Base-by-base conservation (phyloP, 2,113 vertebrate species). In the Orycteropus afer region DNA sequence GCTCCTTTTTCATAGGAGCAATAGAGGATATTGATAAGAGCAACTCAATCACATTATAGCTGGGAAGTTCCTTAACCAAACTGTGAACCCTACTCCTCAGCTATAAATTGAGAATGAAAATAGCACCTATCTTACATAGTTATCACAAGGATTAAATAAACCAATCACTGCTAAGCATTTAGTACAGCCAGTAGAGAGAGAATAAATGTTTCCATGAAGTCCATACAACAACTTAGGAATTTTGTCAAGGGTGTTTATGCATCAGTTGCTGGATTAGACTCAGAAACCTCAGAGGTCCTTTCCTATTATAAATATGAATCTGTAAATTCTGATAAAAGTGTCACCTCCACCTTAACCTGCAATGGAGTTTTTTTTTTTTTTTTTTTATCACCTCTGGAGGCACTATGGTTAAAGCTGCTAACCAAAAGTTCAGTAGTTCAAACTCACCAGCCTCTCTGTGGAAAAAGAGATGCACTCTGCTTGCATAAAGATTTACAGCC, bases 61-160 rank as follows among this genome's bases (percentile, higher is more conserved):
- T 49, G 12, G 23, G 34, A 84, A 84, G 32, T 55, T 63, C 37
- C 20, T 59, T 80, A 74, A 51, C 34, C 51, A 74, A 34, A 37
- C n/a, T 76, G 45, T 67, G 45, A 94, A 2, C n/a, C 3, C n/a
- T 63, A 59, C 67, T 86, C 69, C 69, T 92, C 23, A 97, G 25
- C 76, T 42, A 53, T 53, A 53, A 53, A 53, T 53, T 89, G 61
- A 85, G 2, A 86, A 73, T 78, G 32, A 85, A 84, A 93, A 81
- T 3, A 80, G 47, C 3, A 74, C 13, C 18, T 51, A 42, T 47
- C 20, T 53, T 47, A 61, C 14, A 34, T 0, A 53, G 13, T 55
- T 90, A 77, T 3, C 14, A 1, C 14, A 93, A 82, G 27, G 32
- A 74, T 18, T 73, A 67, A 93, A n/a, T 71, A 86, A 90, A 25